Evolutionary conservation across 2,888 invertebrate species (phyloP).

Genomic region (Ecliptopera silaceata): DNA sequence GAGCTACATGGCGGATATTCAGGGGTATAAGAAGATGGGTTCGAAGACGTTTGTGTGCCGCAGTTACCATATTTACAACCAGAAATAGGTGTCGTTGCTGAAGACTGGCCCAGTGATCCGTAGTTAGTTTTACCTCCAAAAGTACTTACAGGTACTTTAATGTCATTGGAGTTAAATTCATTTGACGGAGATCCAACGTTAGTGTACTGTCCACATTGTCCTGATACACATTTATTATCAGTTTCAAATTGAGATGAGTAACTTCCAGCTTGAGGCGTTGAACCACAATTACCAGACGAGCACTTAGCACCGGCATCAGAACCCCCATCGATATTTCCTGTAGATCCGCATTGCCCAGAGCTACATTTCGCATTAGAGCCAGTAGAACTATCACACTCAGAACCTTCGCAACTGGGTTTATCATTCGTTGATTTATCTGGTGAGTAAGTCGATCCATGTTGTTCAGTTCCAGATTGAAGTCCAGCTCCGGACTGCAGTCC

Average conservation of each 20-base stretch:
- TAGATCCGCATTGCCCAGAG: slow-evolving; percentile 26
- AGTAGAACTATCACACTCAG: slow-evolving; percentile 42
- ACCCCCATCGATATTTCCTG: slow-evolving; percentile 13
- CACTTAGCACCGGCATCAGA: slow-evolving; percentile 27
- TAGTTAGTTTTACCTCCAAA: slow-evolving; percentile 23
- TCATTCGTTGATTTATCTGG: slow-evolving; percentile 22
- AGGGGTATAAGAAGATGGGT: slow-evolving; percentile 23
- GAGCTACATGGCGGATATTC: slow-evolving; percentile 35
- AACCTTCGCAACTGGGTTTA: slow-evolving; percentile 46
- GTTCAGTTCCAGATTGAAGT: no score
- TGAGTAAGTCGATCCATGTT: slow-evolving; percentile 15
- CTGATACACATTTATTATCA: slow-evolving; percentile 46
- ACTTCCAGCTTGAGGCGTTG: slow-evolving; percentile 4
- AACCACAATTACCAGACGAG: slow-evolving; percentile 25
- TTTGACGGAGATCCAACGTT: slow-evolving; percentile 28
- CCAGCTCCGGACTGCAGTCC: slow-evolving; percentile 26
- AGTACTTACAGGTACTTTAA: slow-evolving; percentile 15
- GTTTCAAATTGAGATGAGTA: slow-evolving; percentile 16
- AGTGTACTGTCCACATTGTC: slow-evolving; percentile 36
- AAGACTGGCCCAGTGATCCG: slow-evolving; percentile 9
- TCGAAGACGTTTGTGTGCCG: slow-evolving; percentile 16
- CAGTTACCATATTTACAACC: slow-evolving; percentile 37
- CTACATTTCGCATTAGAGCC: slow-evolving; percentile 19
- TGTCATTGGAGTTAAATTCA: slow-evolving; percentile 25
- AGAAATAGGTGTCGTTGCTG: slow-evolving; percentile 20